Percentiles rank a stretch among this genome's conserved stretches.
Evolutionary conservation across 2,113 vertebrate species (phyloP).

Genomic region (Rhea pennata): DNA sequence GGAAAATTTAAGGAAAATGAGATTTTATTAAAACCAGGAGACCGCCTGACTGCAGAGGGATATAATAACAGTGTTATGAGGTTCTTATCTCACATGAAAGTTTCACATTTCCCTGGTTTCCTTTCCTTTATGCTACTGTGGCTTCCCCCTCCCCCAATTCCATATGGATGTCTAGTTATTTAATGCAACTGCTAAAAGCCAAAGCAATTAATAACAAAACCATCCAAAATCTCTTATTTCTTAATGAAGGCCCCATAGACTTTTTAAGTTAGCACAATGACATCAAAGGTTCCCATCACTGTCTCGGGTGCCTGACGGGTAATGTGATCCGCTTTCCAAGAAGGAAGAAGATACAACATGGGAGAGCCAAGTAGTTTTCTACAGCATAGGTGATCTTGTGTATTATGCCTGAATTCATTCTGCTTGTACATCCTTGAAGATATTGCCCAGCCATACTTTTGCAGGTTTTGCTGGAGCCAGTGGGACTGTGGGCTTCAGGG

Average conservation of each 20-base stretch:
- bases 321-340: not conserved
- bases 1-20: conserved; percentile 79
- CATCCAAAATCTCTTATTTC: not conserved
- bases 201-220: conserved; percentile 31
- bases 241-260: conserved; percentile 10
- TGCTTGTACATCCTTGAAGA: not conserved
- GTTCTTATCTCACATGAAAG: conserved; percentile 74
- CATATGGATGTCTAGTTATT: conserved; percentile 33
- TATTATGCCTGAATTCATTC: not conserved
- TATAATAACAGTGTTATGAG: conserved; percentile 63
- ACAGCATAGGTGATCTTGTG: rapidly evolving
- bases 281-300: not conserved
- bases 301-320: not conserved
- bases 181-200: conserved; percentile 29
- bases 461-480: not conserved
- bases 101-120: conserved; percentile 66
- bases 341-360: not conserved
- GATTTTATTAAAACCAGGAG: conserved; percentile 81
- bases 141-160: not conserved
- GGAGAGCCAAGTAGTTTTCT: not conserved
- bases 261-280: not conserved
- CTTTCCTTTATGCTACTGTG: conserved; percentile 36
- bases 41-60: conserved; percentile 61
- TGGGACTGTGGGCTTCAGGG: not conserved
- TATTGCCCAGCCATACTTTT: not conserved